Evolutionary conservation across 2,888 invertebrate genomes (phyloP).

Genomic region (Pollenia amentaria): DNA sequence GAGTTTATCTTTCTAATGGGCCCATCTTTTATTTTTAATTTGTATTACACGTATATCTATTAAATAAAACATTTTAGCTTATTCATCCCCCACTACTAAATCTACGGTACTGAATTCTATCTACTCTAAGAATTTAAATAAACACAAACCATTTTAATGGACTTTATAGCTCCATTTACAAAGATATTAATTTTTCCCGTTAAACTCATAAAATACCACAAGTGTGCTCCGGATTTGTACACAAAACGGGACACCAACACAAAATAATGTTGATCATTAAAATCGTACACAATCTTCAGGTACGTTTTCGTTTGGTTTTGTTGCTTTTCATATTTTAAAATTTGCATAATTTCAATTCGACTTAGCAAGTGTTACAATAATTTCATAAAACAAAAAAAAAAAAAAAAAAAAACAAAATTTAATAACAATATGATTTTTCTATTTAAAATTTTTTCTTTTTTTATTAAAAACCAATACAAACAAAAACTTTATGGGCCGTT

Average conservation of each 20-base stretch:
- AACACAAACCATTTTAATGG: constrained; percentile 65
- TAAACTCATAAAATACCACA: constrained; percentile 61
- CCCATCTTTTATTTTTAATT: too few species aligned
- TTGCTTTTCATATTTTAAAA: constrained; percentile 34
- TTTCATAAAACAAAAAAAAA: constrained; percentile 7
- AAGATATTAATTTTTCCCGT: constrained; percentile 73
- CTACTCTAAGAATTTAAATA: constrained; percentile 23
- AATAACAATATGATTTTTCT: constrained; percentile 37
- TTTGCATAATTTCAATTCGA: constrained; percentile 75
- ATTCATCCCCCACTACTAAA: too few species aligned
- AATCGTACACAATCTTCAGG: constrained; percentile 30
- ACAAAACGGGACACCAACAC: constrained; percentile 64
- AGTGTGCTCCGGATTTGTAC: constrained; percentile 60
- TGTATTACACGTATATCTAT: too few species aligned
- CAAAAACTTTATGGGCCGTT: constrained; percentile 51
- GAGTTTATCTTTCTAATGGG: too few species aligned
- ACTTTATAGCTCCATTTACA: constrained; percentile 76
- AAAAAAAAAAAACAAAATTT: constrained; percentile 20
- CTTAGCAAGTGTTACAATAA: constrained; percentile 64
- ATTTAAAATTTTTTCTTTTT: not conserved
- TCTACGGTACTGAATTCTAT: not conserved
- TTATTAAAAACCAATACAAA: not conserved
- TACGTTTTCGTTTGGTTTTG: constrained; percentile 16
- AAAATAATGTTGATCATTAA: constrained; percentile 61
- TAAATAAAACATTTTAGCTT: too few species aligned